phyloP scores from a whole-genome alignment of 2,113 vertebrate genomes.

The Callipepla squamata region DNA sequence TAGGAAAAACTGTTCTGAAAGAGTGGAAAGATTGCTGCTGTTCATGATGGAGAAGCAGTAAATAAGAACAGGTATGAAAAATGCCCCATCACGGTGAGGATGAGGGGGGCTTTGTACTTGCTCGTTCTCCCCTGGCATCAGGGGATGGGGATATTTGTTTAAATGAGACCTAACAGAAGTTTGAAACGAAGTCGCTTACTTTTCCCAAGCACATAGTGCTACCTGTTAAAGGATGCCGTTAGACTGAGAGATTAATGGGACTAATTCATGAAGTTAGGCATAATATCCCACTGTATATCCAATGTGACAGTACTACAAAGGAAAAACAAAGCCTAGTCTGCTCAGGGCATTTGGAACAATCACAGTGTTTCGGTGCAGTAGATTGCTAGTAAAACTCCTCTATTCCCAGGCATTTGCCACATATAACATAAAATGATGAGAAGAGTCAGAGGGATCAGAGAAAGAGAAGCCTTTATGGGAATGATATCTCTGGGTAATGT shows the following conservation, averaged over 20 bases:
- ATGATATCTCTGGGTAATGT: background rate
- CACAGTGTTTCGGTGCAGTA: background rate
- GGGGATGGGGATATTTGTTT: background rate
- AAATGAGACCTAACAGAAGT: background rate
- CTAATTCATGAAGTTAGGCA: background rate
- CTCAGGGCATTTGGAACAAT: background rate
- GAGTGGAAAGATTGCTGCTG: background rate
- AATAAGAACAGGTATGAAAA: background rate
- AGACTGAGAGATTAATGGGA: background rate
- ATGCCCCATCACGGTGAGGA: background rate
- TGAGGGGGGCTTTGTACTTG: background rate
- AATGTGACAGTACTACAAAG: background rate
- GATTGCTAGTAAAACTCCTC: background rate
- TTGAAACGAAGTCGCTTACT: background rate
- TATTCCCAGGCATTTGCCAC: background rate
- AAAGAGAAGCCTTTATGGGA: background rate
- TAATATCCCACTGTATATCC: background rate
- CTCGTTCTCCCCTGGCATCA: background rate
- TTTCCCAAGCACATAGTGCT: background rate
- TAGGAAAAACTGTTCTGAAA: background rate
- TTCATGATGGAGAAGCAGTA: background rate
- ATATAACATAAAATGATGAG: background rate
- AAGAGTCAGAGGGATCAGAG: background rate
- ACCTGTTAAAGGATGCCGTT: background rate
- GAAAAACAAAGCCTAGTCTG: background rate